Evolutionary conservation across 1,140 invertebrate species (phyloP).

Genomic region (Dendroctonus ponderosae): DNA sequence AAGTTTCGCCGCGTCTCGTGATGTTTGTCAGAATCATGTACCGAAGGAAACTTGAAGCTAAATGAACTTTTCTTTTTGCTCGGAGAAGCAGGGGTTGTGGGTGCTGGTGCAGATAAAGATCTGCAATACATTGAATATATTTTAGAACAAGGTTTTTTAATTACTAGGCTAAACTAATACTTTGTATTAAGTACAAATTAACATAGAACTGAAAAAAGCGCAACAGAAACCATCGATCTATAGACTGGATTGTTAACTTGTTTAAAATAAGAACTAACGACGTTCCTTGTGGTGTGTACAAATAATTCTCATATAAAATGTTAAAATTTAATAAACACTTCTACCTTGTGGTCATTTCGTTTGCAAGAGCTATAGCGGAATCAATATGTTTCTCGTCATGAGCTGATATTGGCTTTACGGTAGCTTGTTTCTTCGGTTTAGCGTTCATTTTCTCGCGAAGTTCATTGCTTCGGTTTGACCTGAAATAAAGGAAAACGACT

Average conservation of each 20-base stretch:
- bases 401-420: slow-evolving; percentile 91
- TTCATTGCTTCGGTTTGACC: slow-evolving; percentile 70
- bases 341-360: slow-evolving; percentile 78
- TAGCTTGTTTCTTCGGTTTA: slow-evolving; percentile 73
- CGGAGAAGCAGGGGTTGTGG: slow-evolving; percentile 73
- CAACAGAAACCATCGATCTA: too few species aligned
- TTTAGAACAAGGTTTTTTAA: too few species aligned
- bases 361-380: slow-evolving; percentile 89
- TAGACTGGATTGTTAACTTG: too few species aligned
- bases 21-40: slow-evolving; percentile 52
- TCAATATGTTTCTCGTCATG: slow-evolving; percentile 92
- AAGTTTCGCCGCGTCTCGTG: slow-evolving; percentile 74
- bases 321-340: too few species aligned
- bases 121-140: slow-evolving; percentile 9
- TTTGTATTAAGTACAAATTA: too few species aligned
- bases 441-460: slow-evolving; percentile 61
- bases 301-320: too few species aligned
- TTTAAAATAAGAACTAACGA: too few species aligned
- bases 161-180: too few species aligned
- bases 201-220: too few species aligned
- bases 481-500: slow-evolving; percentile 39
- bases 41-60: slow-evolving; percentile 77
- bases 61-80: slow-evolving; percentile 85
- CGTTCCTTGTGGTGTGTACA: too few species aligned
- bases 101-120: slow-evolving; percentile 80